These are phyloP conservation scores for Dreissena rostriformis DNA, from an alignment of 1,140 invertebrate species.

Conservation along the genomic window DNA sequence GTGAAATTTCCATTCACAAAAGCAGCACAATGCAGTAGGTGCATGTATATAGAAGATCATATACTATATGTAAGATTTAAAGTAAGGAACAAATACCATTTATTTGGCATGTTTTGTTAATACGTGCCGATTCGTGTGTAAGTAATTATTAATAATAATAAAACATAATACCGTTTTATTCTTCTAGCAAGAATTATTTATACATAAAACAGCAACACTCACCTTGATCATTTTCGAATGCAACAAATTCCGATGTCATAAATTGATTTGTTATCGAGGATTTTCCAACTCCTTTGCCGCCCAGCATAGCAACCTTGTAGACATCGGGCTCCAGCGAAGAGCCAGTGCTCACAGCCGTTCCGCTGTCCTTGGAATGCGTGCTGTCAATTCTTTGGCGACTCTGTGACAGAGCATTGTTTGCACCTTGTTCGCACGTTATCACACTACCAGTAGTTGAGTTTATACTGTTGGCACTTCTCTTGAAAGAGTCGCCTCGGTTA, in stretches of 20 bases:
- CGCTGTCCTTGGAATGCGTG: slow-evolving; percentile 38
- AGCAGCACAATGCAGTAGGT: too few species aligned
- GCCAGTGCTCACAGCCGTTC: slow-evolving; percentile 25
- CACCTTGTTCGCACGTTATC: slow-evolving; percentile 25
- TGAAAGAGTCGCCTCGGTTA: slow-evolving; percentile 95
- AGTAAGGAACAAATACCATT: too few species aligned
- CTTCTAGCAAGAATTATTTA: too few species aligned
- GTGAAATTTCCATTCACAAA: too few species aligned
- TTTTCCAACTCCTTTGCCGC: slow-evolving; percentile 81
- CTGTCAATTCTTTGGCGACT: slow-evolving; percentile 43
- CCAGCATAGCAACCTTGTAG: slow-evolving; percentile 92
- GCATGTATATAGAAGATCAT: too few species aligned
- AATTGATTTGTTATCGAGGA: slow-evolving; percentile 89
- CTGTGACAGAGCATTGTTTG: slow-evolving; percentile 32
- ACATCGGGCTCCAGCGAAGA: slow-evolving; percentile 51
- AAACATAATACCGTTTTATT: too few species aligned
- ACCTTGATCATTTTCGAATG: slow-evolving; percentile 27
- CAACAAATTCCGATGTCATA: slow-evolving; percentile 86
- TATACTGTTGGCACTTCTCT: slow-evolving; percentile 85
- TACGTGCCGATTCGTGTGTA: too few species aligned
- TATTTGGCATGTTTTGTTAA: too few species aligned
- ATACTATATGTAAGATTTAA: too few species aligned
- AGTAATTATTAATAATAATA: too few species aligned
- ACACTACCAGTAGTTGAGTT: slow-evolving; percentile 87
- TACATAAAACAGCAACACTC: neutral